Evolutionary conservation across 2,888 invertebrate genomes (phyloP), one percentile per base, ranked within the genome.

Genomic region (Zaprionus lineosus): DNA sequence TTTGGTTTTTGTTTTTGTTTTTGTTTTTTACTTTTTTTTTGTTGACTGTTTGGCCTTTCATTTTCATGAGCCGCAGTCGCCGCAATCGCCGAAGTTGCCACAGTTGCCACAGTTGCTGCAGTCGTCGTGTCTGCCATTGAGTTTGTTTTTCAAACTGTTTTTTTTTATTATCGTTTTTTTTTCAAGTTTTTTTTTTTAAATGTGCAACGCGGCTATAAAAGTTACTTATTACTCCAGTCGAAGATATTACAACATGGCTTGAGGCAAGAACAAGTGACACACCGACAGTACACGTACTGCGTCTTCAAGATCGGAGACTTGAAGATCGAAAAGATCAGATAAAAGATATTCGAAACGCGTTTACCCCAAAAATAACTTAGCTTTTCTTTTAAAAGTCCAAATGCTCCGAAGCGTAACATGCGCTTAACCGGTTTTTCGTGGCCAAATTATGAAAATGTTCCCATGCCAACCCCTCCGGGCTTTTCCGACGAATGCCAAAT

Each of bases 31-130:
- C 48, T 62, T 57, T 47, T 65, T 51, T 55, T 60, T 39, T 19
- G 51, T 31, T 52, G 65, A 57, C 68, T 63, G 51, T 77, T 75
- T 82, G 75, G 78, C 79, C 82, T 82, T 82, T 81, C 82, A 69
- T 76, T 82, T 81, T 84, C 67, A 67, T 67, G 66, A 58, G 70
- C 63, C 64, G 59, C 61, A 76, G 64, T 67, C 64, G 51, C 47
- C 62, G 48, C 57, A 47, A 46, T 65, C 47, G 31, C 19, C 19
- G 14, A 43, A 47, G 12, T 9, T 55, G 28, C 28, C n/a, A 18
- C n/a, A n/a, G n/a, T n/a, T n/a, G n/a, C n/a, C n/a, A n/a, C n/a
- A 76, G 64, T 67, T 66, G 51, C 47, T 64, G 48, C 57, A 47
- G 48, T 65, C 47, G 31, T 24, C 19, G 14, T 47, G 51, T 16